These are phyloP conservation scores for Synergus gifuensis DNA, from an alignment of 2,888 invertebrate species.

Conservation along the genomic window DNA sequence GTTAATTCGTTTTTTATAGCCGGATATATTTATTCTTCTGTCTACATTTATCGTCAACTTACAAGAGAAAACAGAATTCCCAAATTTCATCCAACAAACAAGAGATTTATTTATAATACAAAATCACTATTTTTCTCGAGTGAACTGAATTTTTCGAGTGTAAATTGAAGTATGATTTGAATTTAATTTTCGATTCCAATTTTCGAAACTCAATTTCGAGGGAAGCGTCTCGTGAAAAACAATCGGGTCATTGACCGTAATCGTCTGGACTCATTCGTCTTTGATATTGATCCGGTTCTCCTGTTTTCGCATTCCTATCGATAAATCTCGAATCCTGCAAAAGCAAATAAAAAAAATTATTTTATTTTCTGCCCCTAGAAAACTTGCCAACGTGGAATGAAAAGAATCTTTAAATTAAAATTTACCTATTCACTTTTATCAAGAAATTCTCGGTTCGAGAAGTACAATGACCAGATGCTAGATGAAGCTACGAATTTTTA, in stretches of 20 bases:
- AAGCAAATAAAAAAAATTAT: neutral
- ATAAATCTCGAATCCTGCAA: constrained; percentile 4
- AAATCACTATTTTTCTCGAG: too few species aligned
- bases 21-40: constrained; percentile 8
- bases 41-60: neutral
- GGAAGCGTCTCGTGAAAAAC: constrained; percentile 6
- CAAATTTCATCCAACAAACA: constrained; percentile 1
- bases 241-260: constrained; percentile 35
- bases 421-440: neutral
- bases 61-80: neutral
- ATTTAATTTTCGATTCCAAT: constrained; percentile 25
- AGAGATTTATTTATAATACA: neutral
- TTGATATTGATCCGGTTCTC: constrained; percentile 39
- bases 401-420: neutral
- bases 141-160: too few species aligned
- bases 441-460: neutral
- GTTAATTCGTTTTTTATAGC: constrained; percentile 11
- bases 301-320: constrained; percentile 27
- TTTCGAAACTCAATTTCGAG: constrained; percentile 18
- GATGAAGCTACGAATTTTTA: neutral
- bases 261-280: constrained; percentile 31
- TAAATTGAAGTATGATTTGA: neutral
- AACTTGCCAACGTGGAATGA: neutral
- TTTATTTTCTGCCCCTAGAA: neutral
- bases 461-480: constrained; percentile 16